Conservation (phyloP, 2,888 invertebrate genomes). For the Temnothorax rugatulus region DNA sequence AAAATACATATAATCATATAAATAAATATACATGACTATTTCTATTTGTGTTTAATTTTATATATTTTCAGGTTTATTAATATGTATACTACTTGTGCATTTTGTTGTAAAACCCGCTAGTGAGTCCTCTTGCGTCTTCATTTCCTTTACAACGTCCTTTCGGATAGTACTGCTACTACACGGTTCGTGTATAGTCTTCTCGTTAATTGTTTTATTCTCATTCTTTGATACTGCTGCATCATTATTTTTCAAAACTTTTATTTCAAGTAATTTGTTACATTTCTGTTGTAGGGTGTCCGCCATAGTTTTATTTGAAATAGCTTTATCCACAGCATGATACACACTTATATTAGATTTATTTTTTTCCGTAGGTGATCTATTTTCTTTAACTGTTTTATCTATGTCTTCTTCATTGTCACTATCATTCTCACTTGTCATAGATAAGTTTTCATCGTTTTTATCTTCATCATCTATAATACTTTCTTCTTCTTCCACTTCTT, state of each 20-base stretch:
- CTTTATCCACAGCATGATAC: conserved; percentile 23
- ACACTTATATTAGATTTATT: conserved; percentile 45
- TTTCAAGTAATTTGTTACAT: neutral
- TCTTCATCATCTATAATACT: conserved; percentile 35
- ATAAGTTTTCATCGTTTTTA: conserved; percentile 23
- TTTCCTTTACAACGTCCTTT: neutral
- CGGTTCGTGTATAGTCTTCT: neutral
- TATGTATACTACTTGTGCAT: conserved; percentile 2
- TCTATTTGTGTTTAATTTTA: conserved; percentile 35
- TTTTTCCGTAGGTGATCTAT: conserved; percentile 9
- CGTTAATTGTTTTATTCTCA: neutral
- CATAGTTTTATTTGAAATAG: neutral
- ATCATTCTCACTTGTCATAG: neutral
- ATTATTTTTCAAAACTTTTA: neutral
- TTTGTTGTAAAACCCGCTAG: neutral
- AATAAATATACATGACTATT: conserved; percentile 26
- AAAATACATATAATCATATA: conserved; percentile 34
- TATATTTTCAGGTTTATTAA: conserved; percentile 57
- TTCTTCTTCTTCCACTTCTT: neutral
- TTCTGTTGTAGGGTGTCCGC: neutral
- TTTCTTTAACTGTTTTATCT: conserved; percentile 24
- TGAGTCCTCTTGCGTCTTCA: neutral
- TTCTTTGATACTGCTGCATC: neutral
- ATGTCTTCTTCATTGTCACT: conserved; percentile 16
- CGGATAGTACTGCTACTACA: neutral